Percentiles rank a stretch among this genome's conserved stretches.
Evolutionary conservation across 1,140 invertebrate species (phyloP).

Genomic region (Stratiolaelaps scimitus): DNA sequence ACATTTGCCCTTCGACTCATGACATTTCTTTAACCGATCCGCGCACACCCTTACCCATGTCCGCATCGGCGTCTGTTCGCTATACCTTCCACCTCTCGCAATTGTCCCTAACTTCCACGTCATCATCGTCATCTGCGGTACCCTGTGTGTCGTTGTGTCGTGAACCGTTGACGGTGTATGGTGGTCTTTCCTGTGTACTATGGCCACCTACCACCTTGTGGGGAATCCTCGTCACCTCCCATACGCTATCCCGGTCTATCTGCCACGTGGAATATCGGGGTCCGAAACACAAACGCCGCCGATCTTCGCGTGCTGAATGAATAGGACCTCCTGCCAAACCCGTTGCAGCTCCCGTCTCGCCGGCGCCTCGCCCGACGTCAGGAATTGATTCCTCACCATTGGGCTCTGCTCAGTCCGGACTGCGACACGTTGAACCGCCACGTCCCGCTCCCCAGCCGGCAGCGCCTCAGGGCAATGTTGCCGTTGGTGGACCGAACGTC

Average conservation of each 20-base stretch:
- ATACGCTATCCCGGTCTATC: conserved; percentile 14
- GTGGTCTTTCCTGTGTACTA: too few species aligned
- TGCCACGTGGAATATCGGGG: neutral
- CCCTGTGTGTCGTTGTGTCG: too few species aligned
- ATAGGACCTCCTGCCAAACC: conserved; percentile 30
- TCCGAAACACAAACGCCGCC: conserved; percentile 4
- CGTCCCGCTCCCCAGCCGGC: conserved; percentile 29
- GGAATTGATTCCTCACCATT: neutral
- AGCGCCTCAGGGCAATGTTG: neutral
- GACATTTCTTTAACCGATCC: too few species aligned
- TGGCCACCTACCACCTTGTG: conserved; percentile 27
- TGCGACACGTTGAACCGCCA: conserved; percentile 31
- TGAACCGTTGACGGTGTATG: too few species aligned
- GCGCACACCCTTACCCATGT: too few species aligned
- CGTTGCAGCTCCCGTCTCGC: conserved; percentile 24
- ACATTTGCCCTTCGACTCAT: too few species aligned
- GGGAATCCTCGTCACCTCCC: conserved; percentile 31
- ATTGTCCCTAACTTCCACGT: too few species aligned
- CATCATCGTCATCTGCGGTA: too few species aligned
- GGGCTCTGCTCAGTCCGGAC: neutral
- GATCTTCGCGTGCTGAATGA: neutral
- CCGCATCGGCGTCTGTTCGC: too few species aligned
- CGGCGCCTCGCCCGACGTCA: conserved; percentile 2
- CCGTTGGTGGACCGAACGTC: conserved; percentile 55
- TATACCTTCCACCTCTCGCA: too few species aligned